Evolutionary conservation across 1,140 invertebrate genomes (phyloP).

Genomic region (Drosophila malerkotliana): DNA sequence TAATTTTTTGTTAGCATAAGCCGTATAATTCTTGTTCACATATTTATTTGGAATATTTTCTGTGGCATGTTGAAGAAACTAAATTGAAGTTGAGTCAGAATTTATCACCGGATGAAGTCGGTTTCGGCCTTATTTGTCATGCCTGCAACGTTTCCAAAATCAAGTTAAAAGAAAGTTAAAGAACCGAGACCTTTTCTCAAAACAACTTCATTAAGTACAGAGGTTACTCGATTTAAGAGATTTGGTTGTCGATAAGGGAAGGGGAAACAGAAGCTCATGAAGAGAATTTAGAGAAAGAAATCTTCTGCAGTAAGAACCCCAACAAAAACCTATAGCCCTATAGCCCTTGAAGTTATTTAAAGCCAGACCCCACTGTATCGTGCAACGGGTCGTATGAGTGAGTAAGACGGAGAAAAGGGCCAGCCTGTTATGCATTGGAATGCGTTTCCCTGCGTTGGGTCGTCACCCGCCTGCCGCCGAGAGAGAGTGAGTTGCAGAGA

Average conservation of each 20-base stretch:
- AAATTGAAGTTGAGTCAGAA: conserved; percentile 20
- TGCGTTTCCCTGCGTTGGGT: conserved; percentile 58
- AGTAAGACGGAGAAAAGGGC: conserved; percentile 23
- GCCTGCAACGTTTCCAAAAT: conserved; percentile 51
- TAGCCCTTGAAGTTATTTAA: background rate
- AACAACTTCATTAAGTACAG: conserved; percentile 67
- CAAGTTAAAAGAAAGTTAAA: conserved; percentile 18
- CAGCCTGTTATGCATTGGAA: conserved; percentile 56
- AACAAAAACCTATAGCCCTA: background rate
- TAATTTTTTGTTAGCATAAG: background rate
- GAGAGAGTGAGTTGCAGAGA: conserved; percentile 3
- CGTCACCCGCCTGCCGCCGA: conserved; percentile 3
- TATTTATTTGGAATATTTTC: background rate
- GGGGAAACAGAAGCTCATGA: too few relatives aligned
- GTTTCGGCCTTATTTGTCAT: conserved; percentile 51
- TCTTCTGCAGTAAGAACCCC: too few relatives aligned
- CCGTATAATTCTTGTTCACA: background rate
- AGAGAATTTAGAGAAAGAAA: too few relatives aligned
- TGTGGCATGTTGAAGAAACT: conserved; percentile 23
- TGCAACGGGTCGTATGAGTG: conserved; percentile 9
- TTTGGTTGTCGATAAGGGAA: background rate
- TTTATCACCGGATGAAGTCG: conserved; percentile 33
- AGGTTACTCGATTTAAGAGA: background rate
- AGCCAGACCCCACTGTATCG: conserved; percentile 21
- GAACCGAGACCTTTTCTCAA: conserved; percentile 28